A percentile compares a stretch with the other conserved stretches of the same genome.
Evolutionary conservation across 2,888 invertebrate genomes (phyloP).

Genomic region (Cephus sareptanus): DNA sequence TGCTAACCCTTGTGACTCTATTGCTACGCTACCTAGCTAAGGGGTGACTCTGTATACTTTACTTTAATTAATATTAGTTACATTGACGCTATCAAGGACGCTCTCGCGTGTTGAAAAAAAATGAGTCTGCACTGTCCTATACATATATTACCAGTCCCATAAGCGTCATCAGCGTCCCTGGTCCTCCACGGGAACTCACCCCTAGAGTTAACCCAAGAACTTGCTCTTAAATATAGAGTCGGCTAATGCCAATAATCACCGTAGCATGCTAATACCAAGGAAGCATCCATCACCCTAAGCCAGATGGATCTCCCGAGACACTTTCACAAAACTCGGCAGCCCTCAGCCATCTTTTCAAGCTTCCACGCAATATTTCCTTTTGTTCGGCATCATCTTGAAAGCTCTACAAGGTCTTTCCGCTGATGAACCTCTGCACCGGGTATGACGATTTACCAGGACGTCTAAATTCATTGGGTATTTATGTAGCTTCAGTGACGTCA

Average conservation of each 20-base stretch:
- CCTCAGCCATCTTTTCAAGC: neutral
- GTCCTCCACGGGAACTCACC: neutral
- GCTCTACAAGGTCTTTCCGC: neutral
- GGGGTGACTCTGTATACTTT: conserved; percentile 29
- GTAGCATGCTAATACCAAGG: conserved; percentile 62
- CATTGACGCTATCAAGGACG: conserved; percentile 9
- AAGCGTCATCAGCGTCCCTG: neutral
- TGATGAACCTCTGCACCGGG: neutral
- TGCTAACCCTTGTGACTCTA: conserved; percentile 55
- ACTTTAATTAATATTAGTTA: conserved; percentile 53
- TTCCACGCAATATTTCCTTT: neutral
- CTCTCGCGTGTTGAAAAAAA: neutral
- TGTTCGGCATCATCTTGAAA: neutral
- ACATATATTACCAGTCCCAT: neutral
- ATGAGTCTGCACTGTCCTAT: neutral
- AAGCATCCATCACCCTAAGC: conserved; percentile 64
- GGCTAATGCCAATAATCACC: conserved; percentile 61
- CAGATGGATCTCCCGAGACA: conserved; percentile 61
- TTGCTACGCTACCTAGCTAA: conserved; percentile 38
- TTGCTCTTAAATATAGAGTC: neutral
- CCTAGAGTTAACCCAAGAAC: neutral
- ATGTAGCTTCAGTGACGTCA: neutral
- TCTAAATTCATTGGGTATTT: neutral
- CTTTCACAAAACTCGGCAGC: conserved; percentile 29
- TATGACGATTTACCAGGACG: neutral